Conservation (phyloP, 2,113 vertebrate genomes). For the Myiagra hebetior region DNA sequence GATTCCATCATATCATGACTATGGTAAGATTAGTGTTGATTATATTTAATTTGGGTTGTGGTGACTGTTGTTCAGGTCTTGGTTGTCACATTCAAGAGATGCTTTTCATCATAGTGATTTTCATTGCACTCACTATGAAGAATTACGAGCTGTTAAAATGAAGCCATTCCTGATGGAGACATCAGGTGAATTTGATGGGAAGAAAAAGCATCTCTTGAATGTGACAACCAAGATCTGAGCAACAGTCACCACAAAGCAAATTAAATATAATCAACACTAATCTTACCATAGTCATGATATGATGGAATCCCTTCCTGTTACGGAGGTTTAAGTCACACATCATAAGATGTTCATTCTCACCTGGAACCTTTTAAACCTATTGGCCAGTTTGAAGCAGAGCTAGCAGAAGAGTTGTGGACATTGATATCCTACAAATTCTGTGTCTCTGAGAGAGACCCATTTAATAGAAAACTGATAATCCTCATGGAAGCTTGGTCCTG, state of each 20-base stretch:
- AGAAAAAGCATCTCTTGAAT: background rate
- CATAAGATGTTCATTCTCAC: background rate
- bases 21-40: background rate
- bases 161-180: too few species aligned
- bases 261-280: background rate
- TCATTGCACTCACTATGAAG: too few species aligned
- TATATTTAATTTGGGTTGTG: background rate
- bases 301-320: background rate
- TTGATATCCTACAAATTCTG: background rate
- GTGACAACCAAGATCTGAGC: background rate
- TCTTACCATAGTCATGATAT: background rate
- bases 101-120: background rate
- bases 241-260: background rate
- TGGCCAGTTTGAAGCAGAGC: background rate
- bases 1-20: background rate
- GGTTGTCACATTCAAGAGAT: background rate
- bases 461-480: background rate
- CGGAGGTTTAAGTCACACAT: background rate
- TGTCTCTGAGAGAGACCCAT: background rate
- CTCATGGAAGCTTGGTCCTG: background rate
- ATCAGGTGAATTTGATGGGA: too few species aligned
- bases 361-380: background rate
- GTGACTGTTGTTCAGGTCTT: background rate
- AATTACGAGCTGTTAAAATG: too few species aligned
- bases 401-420: accelerated